Evolutionary conservation across 2,113 vertebrate genomes (phyloP).

Genomic region (Hypomesus transpacificus): DNA sequence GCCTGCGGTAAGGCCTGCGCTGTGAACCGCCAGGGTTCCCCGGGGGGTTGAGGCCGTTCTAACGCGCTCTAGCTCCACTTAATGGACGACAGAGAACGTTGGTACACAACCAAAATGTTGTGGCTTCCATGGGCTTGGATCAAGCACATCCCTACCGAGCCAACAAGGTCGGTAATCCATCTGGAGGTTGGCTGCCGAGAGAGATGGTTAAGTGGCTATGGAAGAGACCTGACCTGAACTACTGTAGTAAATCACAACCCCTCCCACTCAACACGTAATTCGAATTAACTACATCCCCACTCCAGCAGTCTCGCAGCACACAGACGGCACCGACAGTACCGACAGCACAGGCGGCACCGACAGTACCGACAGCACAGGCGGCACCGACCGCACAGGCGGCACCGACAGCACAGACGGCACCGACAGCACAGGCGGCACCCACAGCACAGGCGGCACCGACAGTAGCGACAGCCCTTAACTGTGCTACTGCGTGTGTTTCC

Average conservation of each 20-base stretch:
- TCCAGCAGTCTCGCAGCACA: background rate
- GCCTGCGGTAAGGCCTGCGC: background rate
- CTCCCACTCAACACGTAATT: background rate
- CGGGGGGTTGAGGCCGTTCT: background rate
- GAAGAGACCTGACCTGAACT: slow-evolving; percentile 10
- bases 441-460: no score
- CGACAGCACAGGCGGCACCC: no score
- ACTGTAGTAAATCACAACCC: background rate
- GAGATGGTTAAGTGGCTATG: background rate
- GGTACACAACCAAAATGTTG: no score
- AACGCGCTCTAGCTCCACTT: background rate
- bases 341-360: no score
- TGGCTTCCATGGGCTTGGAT: no score
- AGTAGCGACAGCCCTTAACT: no score
- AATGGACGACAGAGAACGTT: background rate
- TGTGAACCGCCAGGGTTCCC: slow-evolving; percentile 22
- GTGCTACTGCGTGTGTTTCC: slow-evolving; percentile 23
- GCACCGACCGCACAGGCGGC: no score
- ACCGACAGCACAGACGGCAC: no score
- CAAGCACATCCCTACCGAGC: background rate
- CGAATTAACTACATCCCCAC: background rate
- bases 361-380: no score
- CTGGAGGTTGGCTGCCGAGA: slow-evolving; percentile 3
- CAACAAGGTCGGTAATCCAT: background rate
- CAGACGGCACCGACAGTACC: no score